Evolutionary conservation across 2,797 vertebrate genomes (phyloP), one percentile per base, ranked within the genome.

Genomic region (Megaceryle alcyon): DNA sequence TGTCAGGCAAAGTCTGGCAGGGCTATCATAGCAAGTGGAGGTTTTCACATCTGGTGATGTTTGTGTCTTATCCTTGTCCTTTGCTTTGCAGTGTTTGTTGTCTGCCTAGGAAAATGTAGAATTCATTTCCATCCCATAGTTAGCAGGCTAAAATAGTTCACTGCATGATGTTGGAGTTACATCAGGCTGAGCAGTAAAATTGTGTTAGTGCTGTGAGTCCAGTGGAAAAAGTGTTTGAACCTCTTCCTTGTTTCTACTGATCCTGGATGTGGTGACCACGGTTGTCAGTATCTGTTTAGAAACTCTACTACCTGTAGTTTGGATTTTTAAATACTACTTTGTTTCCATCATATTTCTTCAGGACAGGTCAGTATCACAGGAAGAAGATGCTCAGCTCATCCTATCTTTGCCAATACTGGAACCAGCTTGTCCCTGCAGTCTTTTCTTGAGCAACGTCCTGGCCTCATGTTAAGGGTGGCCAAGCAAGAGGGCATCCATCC

Each of bases 261-360:
- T 33, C 0, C 3, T 31, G 75, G 20, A 31, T 60, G 51, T 2
- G 4, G 8, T 39, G 41, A 29, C 57, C 43, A 25, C 1, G 5
- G 0, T 46, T 68, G 15, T 46, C 25, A 13, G 9, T 39, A 7
- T 29, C 16, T 68, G 12, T 21, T 92, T 51, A 54, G 66, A 54
- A 79, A 33, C 18, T 53, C 19, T 57, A 17, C 25, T n/a, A 20
- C 12, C 9, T 57, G 13, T 37, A 37, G 31, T 57, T 79, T 66
- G 29, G 16, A 28, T 54, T 86, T 86, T 86, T 37, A 59, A 54
- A 39, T 13, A 16, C 6, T 64, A 14, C 12, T 57, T 56, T 43
- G 7, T 73, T 87, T 70, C 22, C 8, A 6, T 82, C 0, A 0
- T 14, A 10, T 88, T 81, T 92, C 65, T 31, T 75, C 20, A 19